These are phyloP conservation scores for Octonoba sinensis DNA, from an alignment of 2,888 invertebrate species.

Conservation along the genomic window DNA sequence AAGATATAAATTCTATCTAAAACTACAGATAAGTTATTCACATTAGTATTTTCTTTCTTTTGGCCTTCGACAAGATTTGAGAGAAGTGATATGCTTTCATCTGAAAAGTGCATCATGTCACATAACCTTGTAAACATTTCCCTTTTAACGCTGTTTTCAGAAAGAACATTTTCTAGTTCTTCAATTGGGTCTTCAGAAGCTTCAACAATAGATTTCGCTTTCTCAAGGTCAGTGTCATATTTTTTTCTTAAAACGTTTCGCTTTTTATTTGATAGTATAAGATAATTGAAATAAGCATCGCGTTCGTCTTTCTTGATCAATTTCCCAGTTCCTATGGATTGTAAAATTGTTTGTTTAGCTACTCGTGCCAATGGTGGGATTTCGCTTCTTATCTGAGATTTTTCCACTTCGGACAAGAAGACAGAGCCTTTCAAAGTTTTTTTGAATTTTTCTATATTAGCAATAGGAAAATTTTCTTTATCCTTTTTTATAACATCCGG, in stretches of 20 bases:
- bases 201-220: not conserved
- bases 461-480: no score
- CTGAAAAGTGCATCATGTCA: conserved; percentile 3
- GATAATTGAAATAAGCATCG: not conserved
- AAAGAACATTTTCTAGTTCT: not conserved
- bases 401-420: not conserved
- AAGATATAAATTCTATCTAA: conserved; percentile 10
- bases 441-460: not conserved
- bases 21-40: not conserved
- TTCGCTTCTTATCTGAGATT: conserved; percentile 2
- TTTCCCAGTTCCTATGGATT: not conserved
- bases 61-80: not conserved
- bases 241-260: not conserved
- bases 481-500: no score
- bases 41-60: not conserved
- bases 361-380: not conserved
- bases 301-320: not conserved
- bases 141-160: not conserved
- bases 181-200: not conserved
- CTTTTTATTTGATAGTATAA: not conserved
- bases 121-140: not conserved
- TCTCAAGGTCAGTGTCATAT: not conserved
- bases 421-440: not conserved
- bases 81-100: not conserved
- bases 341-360: not conserved